These are phyloP conservation scores for Drosophila suboccidentalis DNA, from an alignment of 2,888 invertebrate species.

Conservation along the genomic window DNA sequence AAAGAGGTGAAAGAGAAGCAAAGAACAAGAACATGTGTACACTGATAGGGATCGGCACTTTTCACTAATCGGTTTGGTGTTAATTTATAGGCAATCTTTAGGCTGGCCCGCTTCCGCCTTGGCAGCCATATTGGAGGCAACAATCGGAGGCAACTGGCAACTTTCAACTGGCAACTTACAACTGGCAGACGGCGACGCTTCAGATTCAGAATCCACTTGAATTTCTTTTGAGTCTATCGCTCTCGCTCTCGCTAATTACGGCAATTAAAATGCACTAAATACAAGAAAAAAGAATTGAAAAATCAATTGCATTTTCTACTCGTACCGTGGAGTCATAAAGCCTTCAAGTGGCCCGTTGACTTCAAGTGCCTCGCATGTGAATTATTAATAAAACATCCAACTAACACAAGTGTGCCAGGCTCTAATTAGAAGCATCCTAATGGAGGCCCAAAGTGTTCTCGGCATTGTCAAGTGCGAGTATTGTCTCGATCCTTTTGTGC, in stretches of 20 bases:
- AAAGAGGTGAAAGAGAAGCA: not conserved
- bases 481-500: slow-evolving; percentile 49
- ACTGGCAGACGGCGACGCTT: slow-evolving; percentile 51
- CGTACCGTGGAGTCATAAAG: slow-evolving; percentile 44
- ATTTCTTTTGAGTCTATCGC: slow-evolving; percentile 41
- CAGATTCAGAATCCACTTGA: slow-evolving; percentile 66
- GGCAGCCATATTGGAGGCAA: slow-evolving; percentile 65
- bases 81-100: slow-evolving; percentile 77
- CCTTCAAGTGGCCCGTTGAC: slow-evolving; percentile 69
- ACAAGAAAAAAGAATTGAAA: slow-evolving; percentile 58
- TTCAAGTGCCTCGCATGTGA: slow-evolving; percentile 66
- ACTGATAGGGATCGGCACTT: slow-evolving; percentile 75
- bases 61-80: slow-evolving; percentile 82
- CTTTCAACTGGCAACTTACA: slow-evolving; percentile 3
- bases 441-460: slow-evolving; percentile 52
- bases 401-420: slow-evolving; percentile 45
- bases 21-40: slow-evolving; percentile 67
- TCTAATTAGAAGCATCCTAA: slow-evolving; percentile 55
- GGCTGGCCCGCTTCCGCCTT: slow-evolving; percentile 73
- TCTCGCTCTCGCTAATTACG: slow-evolving; percentile 74
- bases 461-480: slow-evolving; percentile 44
- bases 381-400: slow-evolving; percentile 68
- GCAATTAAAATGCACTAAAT: slow-evolving; percentile 83
- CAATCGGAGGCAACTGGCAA: slow-evolving; percentile 13
- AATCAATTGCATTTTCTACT: slow-evolving; percentile 35